Conservation (phyloP, 2,797 vertebrate species). For the Microhierax caerulescens region DNA sequence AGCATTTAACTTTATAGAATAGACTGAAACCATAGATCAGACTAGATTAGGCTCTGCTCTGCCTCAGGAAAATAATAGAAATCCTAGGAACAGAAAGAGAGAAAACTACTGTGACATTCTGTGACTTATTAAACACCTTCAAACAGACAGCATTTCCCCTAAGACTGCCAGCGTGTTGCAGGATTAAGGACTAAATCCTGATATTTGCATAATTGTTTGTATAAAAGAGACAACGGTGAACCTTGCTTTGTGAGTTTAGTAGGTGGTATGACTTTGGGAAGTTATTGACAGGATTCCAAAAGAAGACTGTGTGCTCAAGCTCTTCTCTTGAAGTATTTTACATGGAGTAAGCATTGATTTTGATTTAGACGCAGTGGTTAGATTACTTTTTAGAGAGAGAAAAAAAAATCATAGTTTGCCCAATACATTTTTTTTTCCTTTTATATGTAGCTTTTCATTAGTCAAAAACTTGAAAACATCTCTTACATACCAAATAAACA, state of each 20-base stretch:
- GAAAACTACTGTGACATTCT: background rate
- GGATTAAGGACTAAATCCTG: background rate
- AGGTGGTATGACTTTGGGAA: background rate
- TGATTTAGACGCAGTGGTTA: background rate
- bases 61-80: background rate
- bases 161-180: background rate
- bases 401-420: background rate
- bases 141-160: background rate
- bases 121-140: background rate
- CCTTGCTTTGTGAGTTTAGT: background rate
- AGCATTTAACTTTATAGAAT: background rate
- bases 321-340: background rate
- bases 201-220: background rate
- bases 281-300: background rate
- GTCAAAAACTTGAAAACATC: background rate
- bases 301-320: background rate
- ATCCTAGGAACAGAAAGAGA: background rate
- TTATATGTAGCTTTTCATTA: background rate
- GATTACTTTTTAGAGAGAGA: background rate
- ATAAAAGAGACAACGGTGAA: background rate
- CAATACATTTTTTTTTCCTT: background rate
- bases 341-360: background rate
- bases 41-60: background rate
- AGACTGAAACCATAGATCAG: background rate
- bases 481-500: background rate